A percentile compares a stretch with the other conserved stretches of the same genome.
Conservation (phyloP, 2,797 vertebrate species). For the Rhadinocentrus ornatus region DNA sequence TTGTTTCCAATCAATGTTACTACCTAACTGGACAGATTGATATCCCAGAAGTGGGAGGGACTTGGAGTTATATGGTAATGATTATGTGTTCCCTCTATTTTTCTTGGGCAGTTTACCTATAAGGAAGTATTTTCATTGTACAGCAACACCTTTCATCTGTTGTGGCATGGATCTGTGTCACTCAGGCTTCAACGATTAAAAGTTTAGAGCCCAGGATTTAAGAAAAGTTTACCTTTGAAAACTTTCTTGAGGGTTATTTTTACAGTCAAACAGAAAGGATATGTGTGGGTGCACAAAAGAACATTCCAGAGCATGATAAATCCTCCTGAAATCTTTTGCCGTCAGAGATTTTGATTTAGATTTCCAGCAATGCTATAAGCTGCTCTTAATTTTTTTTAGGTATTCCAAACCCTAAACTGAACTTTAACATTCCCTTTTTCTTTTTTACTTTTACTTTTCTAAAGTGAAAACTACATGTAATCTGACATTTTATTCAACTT, state of each 20-base stretch:
- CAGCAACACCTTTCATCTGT: background rate
- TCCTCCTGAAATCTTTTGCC: background rate
- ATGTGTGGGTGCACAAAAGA: background rate
- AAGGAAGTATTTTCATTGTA: background rate
- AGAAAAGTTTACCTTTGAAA: background rate
- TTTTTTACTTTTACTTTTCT: background rate
- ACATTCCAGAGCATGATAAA: slow-evolving; percentile 6
- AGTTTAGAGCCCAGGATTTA: background rate
- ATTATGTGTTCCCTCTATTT: too few relatives aligned
- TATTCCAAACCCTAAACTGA: background rate
- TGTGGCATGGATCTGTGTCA: background rate
- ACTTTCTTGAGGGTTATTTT: background rate
- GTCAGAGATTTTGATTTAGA: slow-evolving; percentile 1
- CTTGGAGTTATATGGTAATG: too few relatives aligned
- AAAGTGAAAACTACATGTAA: background rate
- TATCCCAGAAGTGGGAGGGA: too few relatives aligned
- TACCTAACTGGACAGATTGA: too few relatives aligned
- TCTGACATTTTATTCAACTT: background rate
- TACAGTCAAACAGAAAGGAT: background rate
- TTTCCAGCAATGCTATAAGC: background rate
- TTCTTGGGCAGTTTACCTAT: background rate
- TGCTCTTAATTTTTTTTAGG: background rate
- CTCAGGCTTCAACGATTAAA: background rate
- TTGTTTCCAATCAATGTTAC: too few relatives aligned
- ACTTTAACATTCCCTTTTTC: background rate